Evolutionary conservation across 2,888 invertebrate genomes (phyloP).

Genomic region (Mesorhabditis belari): DNA sequence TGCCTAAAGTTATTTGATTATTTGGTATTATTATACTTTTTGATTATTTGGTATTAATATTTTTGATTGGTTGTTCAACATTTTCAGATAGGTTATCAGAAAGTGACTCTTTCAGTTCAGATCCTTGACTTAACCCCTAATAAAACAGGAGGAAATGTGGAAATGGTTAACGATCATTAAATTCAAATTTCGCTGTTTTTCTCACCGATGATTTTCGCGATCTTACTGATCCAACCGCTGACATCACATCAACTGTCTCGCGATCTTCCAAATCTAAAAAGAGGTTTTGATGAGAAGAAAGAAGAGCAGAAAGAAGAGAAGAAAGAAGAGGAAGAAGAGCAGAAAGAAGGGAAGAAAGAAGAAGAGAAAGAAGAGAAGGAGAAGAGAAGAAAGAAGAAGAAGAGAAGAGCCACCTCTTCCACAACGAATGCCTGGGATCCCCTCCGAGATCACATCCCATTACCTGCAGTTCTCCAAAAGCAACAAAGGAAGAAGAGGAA

Average conservation of each 20-base stretch:
- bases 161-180: too few species aligned
- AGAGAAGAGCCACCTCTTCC: background rate
- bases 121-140: too few species aligned
- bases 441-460: background rate
- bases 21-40: background rate
- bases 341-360: too few species aligned
- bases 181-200: too few species aligned
- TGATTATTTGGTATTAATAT: too few species aligned
- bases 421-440: background rate
- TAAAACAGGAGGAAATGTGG: too few species aligned
- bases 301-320: too few species aligned
- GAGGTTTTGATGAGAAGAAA: background rate
- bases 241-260: background rate
- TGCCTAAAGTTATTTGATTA: background rate
- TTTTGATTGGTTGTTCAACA: too few species aligned
- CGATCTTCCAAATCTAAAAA: background rate
- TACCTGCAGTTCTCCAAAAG: constrained; percentile 1
- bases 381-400: background rate
- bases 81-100: too few species aligned
- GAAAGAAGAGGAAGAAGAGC: too few species aligned
- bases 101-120: too few species aligned
- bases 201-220: constrained; percentile 1
- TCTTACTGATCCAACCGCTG: background rate
- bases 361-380: background rate
- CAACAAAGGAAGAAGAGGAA: constrained; percentile 3